Percentiles rank a stretch among this genome's conserved stretches.
These are phyloP conservation scores for Aphyosemion australe DNA, from an alignment of 2,113 vertebrate species.

Conservation along the genomic window DNA sequence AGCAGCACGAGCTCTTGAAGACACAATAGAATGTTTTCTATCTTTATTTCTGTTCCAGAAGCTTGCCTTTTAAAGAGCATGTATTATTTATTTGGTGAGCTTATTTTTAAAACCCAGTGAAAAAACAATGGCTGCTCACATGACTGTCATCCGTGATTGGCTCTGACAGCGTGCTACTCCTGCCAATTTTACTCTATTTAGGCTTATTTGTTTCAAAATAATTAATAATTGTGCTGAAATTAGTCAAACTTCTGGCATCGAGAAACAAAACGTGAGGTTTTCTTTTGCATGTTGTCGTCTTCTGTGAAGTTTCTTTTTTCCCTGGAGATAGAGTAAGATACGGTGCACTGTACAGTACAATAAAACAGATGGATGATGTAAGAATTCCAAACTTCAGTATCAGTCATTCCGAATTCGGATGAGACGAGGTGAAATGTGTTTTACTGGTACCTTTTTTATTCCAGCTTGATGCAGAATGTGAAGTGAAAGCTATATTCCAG, in stretches of 20 bases:
- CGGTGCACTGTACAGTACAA: not conserved
- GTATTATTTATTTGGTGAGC: not conserved
- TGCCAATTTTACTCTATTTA: not conserved
- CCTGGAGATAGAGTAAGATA: not conserved
- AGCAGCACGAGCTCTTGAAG: not conserved
- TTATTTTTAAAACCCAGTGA: not conserved
- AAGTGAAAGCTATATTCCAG: constrained; percentile 24
- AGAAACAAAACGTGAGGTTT: not conserved
- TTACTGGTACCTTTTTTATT: constrained; percentile 5
- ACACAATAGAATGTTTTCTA: no score
- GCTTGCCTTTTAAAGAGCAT: not conserved
- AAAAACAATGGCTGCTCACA: not conserved
- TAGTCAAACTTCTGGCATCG: not conserved
- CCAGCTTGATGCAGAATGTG: constrained; percentile 13
- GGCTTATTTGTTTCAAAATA: not conserved
- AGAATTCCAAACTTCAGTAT: constrained; percentile 33
- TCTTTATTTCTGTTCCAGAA: not conserved
- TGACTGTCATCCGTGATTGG: not conserved
- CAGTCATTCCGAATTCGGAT: constrained; percentile 13
- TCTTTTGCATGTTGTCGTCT: not conserved
- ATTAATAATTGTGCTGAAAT: not conserved
- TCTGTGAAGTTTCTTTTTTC: not conserved
- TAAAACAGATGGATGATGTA: constrained; percentile 4
- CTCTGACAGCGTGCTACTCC: not conserved
- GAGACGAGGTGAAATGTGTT: constrained; percentile 16